Percentiles rank a stretch among this genome's conserved stretches.
These are phyloP conservation scores for Neodontobutis hainanensis DNA, from an alignment of 2,113 vertebrate genomes.

Conservation along the genomic window DNA sequence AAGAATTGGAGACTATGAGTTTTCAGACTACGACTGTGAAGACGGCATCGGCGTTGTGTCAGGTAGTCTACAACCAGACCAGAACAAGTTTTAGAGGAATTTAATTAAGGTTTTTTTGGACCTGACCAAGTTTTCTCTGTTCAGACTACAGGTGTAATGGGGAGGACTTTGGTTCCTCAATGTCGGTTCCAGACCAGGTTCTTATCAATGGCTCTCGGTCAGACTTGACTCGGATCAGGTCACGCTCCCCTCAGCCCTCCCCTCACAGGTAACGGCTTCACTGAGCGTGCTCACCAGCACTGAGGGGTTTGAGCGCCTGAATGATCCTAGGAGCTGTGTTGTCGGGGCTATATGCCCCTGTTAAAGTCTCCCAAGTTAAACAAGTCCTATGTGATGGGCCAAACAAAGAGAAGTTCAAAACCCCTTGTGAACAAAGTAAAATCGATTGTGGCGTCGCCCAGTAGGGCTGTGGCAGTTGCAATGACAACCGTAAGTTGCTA, in stretches of 20 bases:
- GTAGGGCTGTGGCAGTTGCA: too few relatives aligned
- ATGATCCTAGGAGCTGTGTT: too few relatives aligned
- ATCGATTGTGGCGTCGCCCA: too few relatives aligned
- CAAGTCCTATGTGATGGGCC: too few relatives aligned
- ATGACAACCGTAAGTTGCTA: too few relatives aligned
- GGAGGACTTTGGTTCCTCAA: slow-evolving; percentile 90
- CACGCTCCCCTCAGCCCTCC: slow-evolving; percentile 90
- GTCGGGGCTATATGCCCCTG: too few relatives aligned
- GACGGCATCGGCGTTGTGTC: slow-evolving; percentile 92
- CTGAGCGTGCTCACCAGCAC: not conserved
- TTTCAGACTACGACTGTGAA: slow-evolving; percentile 96
- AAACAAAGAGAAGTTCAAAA: too few relatives aligned
- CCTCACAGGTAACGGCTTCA: slow-evolving; percentile 83
- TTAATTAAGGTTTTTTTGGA: too few relatives aligned
- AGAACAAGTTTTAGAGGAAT: too few relatives aligned
- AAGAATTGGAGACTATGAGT: slow-evolving; percentile 93
- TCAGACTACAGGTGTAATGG: slow-evolving; percentile 91
- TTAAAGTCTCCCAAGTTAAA: too few relatives aligned
- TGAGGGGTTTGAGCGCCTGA: too few relatives aligned
- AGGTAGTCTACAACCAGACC: slow-evolving; percentile 80
- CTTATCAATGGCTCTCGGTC: slow-evolving; percentile 89
- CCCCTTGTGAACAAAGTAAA: too few relatives aligned
- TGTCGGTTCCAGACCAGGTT: slow-evolving; percentile 94
- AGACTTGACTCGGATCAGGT: slow-evolving; percentile 86
- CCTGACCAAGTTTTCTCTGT: not conserved